These are phyloP conservation scores for Aelia acuminata DNA, from an alignment of 2,888 invertebrate species.

Conservation along the genomic window DNA sequence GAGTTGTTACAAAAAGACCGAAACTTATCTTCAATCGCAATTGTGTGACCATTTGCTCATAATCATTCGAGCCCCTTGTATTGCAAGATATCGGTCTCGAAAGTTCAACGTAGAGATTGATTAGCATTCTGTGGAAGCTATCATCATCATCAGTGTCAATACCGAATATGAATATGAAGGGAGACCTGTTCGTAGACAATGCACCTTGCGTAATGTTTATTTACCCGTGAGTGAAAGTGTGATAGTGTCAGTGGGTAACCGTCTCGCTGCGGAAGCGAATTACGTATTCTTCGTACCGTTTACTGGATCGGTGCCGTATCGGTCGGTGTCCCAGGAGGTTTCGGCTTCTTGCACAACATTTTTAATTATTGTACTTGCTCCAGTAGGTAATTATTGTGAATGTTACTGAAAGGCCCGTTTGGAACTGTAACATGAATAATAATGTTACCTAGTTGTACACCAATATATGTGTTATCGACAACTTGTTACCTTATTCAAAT, in stretches of 20 bases:
- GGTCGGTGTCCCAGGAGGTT: neutral
- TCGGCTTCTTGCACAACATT: neutral
- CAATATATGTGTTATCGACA: too few species aligned
- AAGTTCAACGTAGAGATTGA: neutral
- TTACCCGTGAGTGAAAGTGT: conserved; percentile 16
- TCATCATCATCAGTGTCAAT: conserved; percentile 3
- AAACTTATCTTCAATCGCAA: too few species aligned
- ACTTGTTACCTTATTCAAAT: too few species aligned
- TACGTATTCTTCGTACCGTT: conserved; percentile 40
- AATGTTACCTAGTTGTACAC: too few species aligned
- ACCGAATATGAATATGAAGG: conserved; percentile 32
- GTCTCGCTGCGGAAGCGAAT: conserved; percentile 27
- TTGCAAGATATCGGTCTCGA: neutral
- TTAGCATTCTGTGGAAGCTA: neutral
- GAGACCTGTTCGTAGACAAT: neutral
- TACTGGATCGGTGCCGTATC: conserved; percentile 23
- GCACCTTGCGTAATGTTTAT: conserved; percentile 44
- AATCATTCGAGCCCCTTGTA: neutral
- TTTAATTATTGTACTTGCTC: neutral
- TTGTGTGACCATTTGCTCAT: neutral
- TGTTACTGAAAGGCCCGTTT: neutral
- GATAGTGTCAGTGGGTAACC: conserved; percentile 39
- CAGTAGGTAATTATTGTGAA: neutral
- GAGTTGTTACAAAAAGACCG: too few species aligned
- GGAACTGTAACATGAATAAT: neutral